Base-by-base conservation (phyloP, 1,140 invertebrate genomes). In the Orius insidiosus region DNA sequence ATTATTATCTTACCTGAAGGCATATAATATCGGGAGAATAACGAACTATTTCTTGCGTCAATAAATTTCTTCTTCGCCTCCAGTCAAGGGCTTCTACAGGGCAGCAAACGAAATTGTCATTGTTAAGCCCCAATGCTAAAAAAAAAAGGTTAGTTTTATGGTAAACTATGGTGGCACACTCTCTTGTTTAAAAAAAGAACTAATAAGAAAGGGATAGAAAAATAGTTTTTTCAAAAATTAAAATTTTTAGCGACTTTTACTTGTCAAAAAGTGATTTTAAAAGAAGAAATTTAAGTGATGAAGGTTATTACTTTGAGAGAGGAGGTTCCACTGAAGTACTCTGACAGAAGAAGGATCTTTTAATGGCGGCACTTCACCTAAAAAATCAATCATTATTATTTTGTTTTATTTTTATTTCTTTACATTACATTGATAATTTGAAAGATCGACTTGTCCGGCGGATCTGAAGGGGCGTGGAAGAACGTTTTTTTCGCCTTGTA, bases 31-130 rank as follows among this genome's bases (percentile, higher is more conserved):
- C 78, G 2, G 80, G 76, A 48, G 68, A 64, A 53, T 75, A 75
- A 45, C 69, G 60, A 5, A 82, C 54, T 39, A 85, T 75, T 62
- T 84, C 81, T 63, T 85, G 75, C 5, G 83, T 57, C 30, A 86
- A 72, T 16, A 74, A 65, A 58, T 71, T 74, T 55, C 74, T 70
- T 42, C 82, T 62, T 45, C 66, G 65, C 48, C 69, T 65, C 80
- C 81, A 85, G 31, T 74, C 66, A 18, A 86, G 59, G 2, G 80
- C 80, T 56, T 75, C 70, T 7, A 68, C 62, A 2, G 81, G 80
- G 60, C 80, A 83, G 31, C 66, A 61, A 2, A 78, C 72, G 61
- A 86, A 86, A 53, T 77, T 77, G 60, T 85, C 81, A 52, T 74
- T 76, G 49, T 71, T 69, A 54, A 70, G 64, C 15, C 78, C 79